phyloP scores from a whole-genome alignment of 2,888 invertebrate species.

The Rhamphomyia laevipes region DNA sequence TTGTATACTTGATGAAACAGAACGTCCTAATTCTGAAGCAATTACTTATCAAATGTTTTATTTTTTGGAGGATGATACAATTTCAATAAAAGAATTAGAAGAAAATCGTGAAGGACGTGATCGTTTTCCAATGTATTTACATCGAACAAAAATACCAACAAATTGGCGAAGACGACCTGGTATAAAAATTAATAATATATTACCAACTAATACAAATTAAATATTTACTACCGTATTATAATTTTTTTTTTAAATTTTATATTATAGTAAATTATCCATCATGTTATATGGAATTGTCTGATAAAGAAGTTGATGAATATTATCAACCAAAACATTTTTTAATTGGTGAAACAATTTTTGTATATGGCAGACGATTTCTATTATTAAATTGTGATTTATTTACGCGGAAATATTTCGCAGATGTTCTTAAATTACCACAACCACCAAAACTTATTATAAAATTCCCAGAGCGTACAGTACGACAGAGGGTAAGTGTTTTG shows the following conservation, averaged over 20 bases:
- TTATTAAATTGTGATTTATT: constrained; percentile 70
- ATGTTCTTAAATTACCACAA: constrained; percentile 19
- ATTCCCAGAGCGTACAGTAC: constrained; percentile 21
- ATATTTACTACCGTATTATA: neutral
- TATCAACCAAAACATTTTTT: constrained; percentile 66
- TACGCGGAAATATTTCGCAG: constrained; percentile 62
- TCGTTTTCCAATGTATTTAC: constrained; percentile 60
- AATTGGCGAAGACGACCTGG: constrained; percentile 52
- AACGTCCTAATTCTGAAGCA: constrained; percentile 45
- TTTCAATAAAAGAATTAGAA: constrained; percentile 64
- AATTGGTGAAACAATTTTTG: constrained; percentile 58
- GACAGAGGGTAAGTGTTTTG: constrained; percentile 14
- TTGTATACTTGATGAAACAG: constrained; percentile 55
- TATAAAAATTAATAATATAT: constrained; percentile 18
- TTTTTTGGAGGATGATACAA: constrained; percentile 69
- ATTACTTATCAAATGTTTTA: constrained; percentile 60
- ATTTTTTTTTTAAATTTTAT: neutral
- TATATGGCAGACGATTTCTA: constrained; percentile 59
- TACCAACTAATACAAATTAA: neutral
- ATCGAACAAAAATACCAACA: constrained; percentile 65
- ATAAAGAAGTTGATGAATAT: constrained; percentile 62
- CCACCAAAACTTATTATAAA: constrained; percentile 27
- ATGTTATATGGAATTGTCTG: constrained; percentile 54
- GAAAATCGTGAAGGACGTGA: constrained; percentile 62
- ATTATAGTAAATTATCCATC: constrained; percentile 48